Evolutionary conservation across 2,113 vertebrate genomes (phyloP).

Genomic region (Nipponia nippon): DNA sequence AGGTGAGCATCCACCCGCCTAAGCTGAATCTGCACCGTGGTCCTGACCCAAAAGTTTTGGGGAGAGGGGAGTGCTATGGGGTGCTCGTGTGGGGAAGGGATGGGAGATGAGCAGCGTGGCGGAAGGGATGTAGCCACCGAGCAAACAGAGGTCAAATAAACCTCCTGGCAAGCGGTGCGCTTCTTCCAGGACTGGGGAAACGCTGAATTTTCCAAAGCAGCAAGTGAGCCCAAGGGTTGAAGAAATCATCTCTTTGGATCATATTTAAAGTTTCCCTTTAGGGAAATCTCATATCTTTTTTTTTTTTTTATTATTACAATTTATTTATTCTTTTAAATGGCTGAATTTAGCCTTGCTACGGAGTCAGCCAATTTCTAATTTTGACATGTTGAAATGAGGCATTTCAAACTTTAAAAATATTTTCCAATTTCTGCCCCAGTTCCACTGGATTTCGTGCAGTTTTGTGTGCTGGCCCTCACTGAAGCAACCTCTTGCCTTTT

Average conservation of each 20-base stretch:
- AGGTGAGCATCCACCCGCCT: constrained; percentile 66
- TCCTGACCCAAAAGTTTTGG: fast-evolving
- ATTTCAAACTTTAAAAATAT: background rate
- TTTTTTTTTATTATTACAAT: background rate
- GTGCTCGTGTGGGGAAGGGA: fast-evolving
- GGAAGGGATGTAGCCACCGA: background rate
- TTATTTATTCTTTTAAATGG: background rate
- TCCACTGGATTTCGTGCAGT: background rate
- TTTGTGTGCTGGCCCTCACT: background rate
- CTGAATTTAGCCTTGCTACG: background rate
- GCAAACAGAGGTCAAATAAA: background rate
- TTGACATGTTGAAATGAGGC: background rate
- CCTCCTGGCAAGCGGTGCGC: background rate
- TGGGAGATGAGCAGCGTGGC: fast-evolving
- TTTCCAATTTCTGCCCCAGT: background rate
- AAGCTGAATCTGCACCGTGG: fast-evolving
- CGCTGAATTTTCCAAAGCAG: background rate
- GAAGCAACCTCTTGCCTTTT: fast-evolving
- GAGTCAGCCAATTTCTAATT: background rate
- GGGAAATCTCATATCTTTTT: background rate
- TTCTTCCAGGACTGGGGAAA: background rate
- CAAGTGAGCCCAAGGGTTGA: background rate
- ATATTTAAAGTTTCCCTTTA: background rate
- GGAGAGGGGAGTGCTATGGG: background rate
- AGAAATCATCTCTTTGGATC: background rate